Base-by-base conservation (phyloP, 1,140 invertebrate species). In the Bombus ignitus region DNA sequence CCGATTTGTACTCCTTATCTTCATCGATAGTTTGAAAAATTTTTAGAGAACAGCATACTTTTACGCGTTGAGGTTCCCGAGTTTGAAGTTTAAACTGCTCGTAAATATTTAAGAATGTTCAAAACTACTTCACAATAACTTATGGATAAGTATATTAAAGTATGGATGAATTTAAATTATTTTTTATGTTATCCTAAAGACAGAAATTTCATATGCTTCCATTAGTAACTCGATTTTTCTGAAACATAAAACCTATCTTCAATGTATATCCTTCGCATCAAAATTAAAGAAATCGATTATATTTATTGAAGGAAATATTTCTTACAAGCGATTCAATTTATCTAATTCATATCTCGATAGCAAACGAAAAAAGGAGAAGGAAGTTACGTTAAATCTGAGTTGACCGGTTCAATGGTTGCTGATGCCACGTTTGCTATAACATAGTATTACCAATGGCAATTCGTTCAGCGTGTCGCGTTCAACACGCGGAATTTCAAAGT, bases 401-500 rank as follows among this genome's bases (percentile, higher is more conserved):
- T 70, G 37, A 39, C 22, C 68, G 22, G 13, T 74, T 74, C 12
- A 62, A 25, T 44, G 71, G 32, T 28, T 35, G n/a, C 18, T 75
- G 59, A 83, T 22, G 18, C 28, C 22, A 32, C n/a, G 47, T 71
- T 70, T 37, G 42, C 44, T 37, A 72, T 44, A 72, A n/a, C 59
- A 53, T 18, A 15, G 68, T 59, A 79, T 80, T 39, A 81, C 70
- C 83, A 62, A 80, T 74, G 77, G 70, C 76, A 80, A 85, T 81
- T 73, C 76, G 77, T 71, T 72, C 42, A 44, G 77, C 75, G 53
- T 57, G 76, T 79, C 53, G 70, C 15, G 71, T 85, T 85, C 53
- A 85, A 65, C 77, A 70, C 77, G 53, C 77, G 70, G 68, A 85
- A 85, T 80, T 85, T 80, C 72, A 76, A 62, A 44, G 73, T 72